phyloP scores from a whole-genome alignment of 2,113 vertebrate genomes.

The Collichthys lucidus region DNA sequence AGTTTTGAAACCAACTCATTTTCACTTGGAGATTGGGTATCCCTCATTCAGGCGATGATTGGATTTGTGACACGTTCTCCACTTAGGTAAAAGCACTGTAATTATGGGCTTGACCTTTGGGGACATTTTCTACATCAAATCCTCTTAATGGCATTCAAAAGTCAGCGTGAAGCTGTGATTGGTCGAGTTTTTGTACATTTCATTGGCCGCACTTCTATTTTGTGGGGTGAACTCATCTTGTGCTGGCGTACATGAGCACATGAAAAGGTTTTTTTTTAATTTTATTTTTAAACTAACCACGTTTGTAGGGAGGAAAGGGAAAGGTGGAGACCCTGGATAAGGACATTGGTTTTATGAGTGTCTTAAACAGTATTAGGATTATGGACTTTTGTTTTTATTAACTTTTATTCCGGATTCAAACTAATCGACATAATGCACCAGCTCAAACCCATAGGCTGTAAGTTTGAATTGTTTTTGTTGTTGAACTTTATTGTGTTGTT shows the following conservation, averaged over 20 bases:
- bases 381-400: neutral
- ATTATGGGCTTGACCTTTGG: constrained; percentile 69
- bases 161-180: constrained; percentile 60
- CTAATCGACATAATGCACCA: too few relatives aligned
- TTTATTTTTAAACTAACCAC: constrained; percentile 7
- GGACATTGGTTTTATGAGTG: neutral
- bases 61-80: constrained; percentile 62
- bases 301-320: neutral
- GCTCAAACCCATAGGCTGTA: too few relatives aligned
- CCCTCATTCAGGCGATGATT: constrained; percentile 54
- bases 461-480: too few relatives aligned
- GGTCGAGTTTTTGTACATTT: constrained; percentile 56
- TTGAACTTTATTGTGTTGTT: too few relatives aligned
- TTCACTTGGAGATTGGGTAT: constrained; percentile 47
- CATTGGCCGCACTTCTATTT: constrained; percentile 46
- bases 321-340: neutral
- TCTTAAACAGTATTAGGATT: neutral
- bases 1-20: constrained; percentile 60
- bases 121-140: constrained; percentile 49
- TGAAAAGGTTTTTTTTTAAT: neutral
- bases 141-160: constrained; percentile 56
- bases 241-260: constrained; percentile 7
- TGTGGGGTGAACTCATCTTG: constrained; percentile 39
- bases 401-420: too few relatives aligned
- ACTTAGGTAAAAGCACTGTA: constrained; percentile 66